Base-by-base conservation (phyloP, 1,140 invertebrate species). In the Nephotettix cincticeps region DNA sequence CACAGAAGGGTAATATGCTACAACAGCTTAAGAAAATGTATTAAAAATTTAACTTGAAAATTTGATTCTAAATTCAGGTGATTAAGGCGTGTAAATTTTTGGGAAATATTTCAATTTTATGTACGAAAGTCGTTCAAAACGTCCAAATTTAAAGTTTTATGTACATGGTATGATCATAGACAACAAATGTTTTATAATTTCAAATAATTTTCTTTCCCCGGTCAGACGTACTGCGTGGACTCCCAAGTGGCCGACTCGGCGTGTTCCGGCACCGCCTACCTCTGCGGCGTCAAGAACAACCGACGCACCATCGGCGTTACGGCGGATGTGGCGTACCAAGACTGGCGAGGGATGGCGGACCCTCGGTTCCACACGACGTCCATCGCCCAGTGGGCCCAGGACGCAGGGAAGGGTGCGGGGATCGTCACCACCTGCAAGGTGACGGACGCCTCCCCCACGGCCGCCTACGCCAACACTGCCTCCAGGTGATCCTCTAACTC, bases 141-240 rank as follows among this genome's bases (percentile, higher is more conserved):
- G n/a, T n/a, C n/a, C n/a, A n/a, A n/a, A n/a, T n/a, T n/a, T n/a
- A n/a, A n/a, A n/a, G n/a, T n/a, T n/a, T n/a, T n/a, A n/a, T n/a
- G n/a, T n/a, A n/a, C n/a, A n/a, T n/a, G n/a, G n/a, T n/a, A n/a
- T n/a, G n/a, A n/a, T n/a, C n/a, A n/a, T n/a, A n/a, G n/a, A n/a
- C n/a, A n/a, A n/a, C n/a, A n/a, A n/a, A n/a, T n/a, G n/a, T n/a
- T n/a, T n/a, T n/a, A n/a, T n/a, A n/a, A n/a, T n/a, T n/a, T n/a
- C n/a, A n/a, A n/a, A n/a, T n/a, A n/a, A n/a, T n/a, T n/a, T n/a
- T n/a, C n/a, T n/a, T n/a, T n/a, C n/a, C n/a, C n/a, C n/a, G n/a
- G n/a, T n/a, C 78, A 93, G 91, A 95, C 93, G 0, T 96, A 95
- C 79, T 93, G 89, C 77, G 85, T 93, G 17, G 89, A 95, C 79